A percentile compares a stretch with the other conserved stretches of the same genome.
Evolutionary conservation across 2,113 vertebrate species (phyloP).

Genomic region (Eurypyga helias): DNA sequence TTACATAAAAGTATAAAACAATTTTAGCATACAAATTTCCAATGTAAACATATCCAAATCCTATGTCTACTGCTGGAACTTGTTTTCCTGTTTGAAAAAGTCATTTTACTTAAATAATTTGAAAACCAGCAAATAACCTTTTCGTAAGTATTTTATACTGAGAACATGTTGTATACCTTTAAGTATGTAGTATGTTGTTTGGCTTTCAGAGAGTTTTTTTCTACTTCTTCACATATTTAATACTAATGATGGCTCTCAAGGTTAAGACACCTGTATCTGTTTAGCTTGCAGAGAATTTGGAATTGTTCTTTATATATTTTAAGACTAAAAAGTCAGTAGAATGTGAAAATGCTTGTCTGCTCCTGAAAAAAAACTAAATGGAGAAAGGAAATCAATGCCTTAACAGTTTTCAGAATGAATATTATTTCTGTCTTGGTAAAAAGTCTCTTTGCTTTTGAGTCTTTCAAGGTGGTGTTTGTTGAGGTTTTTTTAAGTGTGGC

Average conservation of each 20-base stretch:
- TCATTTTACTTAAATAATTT: not conserved
- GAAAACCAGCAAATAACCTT: not conserved
- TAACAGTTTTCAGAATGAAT: not conserved
- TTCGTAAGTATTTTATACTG: not conserved
- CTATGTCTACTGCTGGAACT: not conserved
- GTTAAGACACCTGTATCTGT: not conserved
- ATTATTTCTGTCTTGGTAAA: not conserved
- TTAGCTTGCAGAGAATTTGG: not conserved
- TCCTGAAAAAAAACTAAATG: not conserved
- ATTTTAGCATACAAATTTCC: not conserved
- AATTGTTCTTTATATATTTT: not conserved
- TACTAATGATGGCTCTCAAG: not conserved
- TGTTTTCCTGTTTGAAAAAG: not conserved
- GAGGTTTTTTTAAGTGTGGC: fast-evolving
- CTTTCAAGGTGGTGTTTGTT: not conserved
- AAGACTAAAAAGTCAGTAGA: not conserved
- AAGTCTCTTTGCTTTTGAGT: not conserved
- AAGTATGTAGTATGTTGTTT: not conserved
- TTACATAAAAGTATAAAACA: not conserved
- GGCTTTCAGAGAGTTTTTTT: not conserved
- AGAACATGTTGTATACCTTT: not conserved
- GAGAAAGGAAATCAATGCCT: not conserved
- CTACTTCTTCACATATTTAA: not conserved
- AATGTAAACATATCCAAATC: not conserved
- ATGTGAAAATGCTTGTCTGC: not conserved